Evolutionary conservation across 2,797 vertebrate genomes (phyloP).

Genomic region (Thamnophis elegans): DNA sequence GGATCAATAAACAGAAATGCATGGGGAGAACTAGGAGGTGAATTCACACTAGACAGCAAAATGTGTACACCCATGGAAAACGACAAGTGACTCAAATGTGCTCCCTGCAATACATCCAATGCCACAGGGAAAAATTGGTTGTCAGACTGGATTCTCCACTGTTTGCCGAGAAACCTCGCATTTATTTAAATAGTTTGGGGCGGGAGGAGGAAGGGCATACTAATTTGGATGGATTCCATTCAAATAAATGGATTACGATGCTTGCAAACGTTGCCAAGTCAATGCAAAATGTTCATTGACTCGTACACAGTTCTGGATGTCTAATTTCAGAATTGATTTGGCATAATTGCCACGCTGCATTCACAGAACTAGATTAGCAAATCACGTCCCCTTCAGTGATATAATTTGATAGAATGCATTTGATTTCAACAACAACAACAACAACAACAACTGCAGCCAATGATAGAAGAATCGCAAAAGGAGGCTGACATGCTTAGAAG

Average conservation of each 20-base stretch:
- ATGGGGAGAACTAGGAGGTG: background rate
- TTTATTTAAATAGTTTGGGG: background rate
- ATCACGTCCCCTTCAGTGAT: background rate
- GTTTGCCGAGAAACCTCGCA: background rate
- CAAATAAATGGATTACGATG: background rate
- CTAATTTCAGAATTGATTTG: constrained; percentile 20
- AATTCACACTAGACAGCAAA: background rate
- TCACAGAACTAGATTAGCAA: constrained; percentile 7
- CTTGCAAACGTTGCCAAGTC: background rate
- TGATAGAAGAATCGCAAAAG: background rate
- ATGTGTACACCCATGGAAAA: background rate
- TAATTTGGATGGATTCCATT: background rate
- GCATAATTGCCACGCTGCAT: constrained; percentile 11
- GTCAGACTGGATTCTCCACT: background rate
- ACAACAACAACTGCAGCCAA: background rate
- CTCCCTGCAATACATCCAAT: background rate
- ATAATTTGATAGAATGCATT: background rate
- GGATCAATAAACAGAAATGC: background rate
- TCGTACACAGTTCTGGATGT: background rate
- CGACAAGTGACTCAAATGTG: background rate
- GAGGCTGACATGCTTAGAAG: background rate
- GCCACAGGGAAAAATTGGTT: background rate
- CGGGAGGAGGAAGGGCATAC: background rate
- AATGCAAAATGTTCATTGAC: constrained; percentile 3
- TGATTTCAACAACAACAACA: background rate